A percentile compares a stretch with the other conserved stretches of the same genome.
Evolutionary conservation across 2,113 vertebrate genomes (phyloP).

Genomic region (Ranitomeya imitator): DNA sequence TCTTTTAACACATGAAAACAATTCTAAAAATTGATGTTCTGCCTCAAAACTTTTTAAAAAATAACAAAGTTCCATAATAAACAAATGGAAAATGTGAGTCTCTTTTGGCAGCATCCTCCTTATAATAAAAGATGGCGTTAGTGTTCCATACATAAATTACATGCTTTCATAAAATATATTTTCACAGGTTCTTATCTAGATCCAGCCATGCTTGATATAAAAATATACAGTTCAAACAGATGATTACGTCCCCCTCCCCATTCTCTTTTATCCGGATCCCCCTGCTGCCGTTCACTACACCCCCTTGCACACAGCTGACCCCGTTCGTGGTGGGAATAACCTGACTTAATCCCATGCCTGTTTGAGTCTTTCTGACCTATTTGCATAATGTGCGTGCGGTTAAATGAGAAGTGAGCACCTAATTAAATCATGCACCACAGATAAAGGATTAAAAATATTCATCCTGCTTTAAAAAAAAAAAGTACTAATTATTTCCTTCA

Average conservation of each 20-base stretch:
- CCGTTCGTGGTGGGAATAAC: slow-evolving; percentile 51
- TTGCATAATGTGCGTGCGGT: slow-evolving; percentile 57
- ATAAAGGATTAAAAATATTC: slow-evolving; percentile 59
- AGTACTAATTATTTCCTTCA: slow-evolving; percentile 56
- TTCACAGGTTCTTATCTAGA: slow-evolving; percentile 35
- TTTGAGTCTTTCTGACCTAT: slow-evolving; percentile 55
- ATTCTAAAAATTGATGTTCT: not conserved
- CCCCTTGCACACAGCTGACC: slow-evolving; percentile 46
- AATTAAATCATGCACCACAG: slow-evolving; percentile 58
- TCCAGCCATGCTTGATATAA: not conserved
- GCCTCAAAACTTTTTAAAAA: not conserved
- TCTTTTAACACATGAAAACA: not conserved
- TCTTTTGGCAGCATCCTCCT: not conserved
- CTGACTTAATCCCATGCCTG: slow-evolving; percentile 55
- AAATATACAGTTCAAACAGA: slow-evolving; percentile 36
- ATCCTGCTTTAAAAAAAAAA: slow-evolving; percentile 54
- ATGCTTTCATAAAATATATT: slow-evolving; percentile 13
- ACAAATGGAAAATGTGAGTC: not conserved
- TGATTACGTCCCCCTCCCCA: slow-evolving; percentile 1
- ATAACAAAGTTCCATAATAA: not conserved
- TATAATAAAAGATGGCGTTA: slow-evolving; percentile 13
- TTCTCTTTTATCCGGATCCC: slow-evolving; percentile 17
- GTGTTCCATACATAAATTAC: slow-evolving; percentile 38
- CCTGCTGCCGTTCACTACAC: not conserved
- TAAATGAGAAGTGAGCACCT: slow-evolving; percentile 58